phyloP scores from a whole-genome alignment of 2,797 vertebrate species.

The Philypnodon macrostomus region DNA sequence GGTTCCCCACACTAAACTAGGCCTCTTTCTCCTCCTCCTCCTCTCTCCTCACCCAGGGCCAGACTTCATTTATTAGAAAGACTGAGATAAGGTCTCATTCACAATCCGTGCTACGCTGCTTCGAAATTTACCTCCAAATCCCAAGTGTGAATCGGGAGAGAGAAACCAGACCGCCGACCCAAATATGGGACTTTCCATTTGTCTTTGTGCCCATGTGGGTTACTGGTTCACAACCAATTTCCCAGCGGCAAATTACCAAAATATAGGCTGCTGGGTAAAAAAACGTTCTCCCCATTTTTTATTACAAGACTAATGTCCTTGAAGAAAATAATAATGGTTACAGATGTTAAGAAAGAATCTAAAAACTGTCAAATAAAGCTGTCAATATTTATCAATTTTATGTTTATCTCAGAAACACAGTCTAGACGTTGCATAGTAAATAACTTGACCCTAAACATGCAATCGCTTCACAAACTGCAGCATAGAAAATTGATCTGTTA shows the following conservation, averaged over 20 bases:
- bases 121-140: slow-evolving; percentile 31
- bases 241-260: slow-evolving; percentile 26
- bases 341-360: slow-evolving; percentile 11
- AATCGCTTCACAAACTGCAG: slow-evolving; percentile 34
- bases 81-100: slow-evolving; percentile 29
- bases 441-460: slow-evolving; percentile 27
- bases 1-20: background rate
- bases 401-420: slow-evolving; percentile 47
- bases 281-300: slow-evolving; percentile 20
- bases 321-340: slow-evolving; percentile 20
- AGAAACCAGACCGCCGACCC: slow-evolving; percentile 36
- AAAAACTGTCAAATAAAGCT: slow-evolving; percentile 21
- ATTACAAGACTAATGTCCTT: slow-evolving; percentile 20
- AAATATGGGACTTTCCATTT: slow-evolving; percentile 50
- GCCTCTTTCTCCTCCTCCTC: background rate
- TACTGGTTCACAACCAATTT: slow-evolving; percentile 49
- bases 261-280: slow-evolving; percentile 36
- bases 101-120: slow-evolving; percentile 12
- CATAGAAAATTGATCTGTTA: slow-evolving; percentile 49
- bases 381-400: slow-evolving; percentile 66
- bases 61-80: slow-evolving; percentile 32
- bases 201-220: slow-evolving; percentile 58
- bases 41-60: slow-evolving; percentile 12
- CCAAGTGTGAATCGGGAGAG: slow-evolving; percentile 31
- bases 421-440: slow-evolving; percentile 63